These are phyloP conservation scores for Rapana venosa DNA, from an alignment of 2,888 invertebrate species.

Conservation along the genomic window DNA sequence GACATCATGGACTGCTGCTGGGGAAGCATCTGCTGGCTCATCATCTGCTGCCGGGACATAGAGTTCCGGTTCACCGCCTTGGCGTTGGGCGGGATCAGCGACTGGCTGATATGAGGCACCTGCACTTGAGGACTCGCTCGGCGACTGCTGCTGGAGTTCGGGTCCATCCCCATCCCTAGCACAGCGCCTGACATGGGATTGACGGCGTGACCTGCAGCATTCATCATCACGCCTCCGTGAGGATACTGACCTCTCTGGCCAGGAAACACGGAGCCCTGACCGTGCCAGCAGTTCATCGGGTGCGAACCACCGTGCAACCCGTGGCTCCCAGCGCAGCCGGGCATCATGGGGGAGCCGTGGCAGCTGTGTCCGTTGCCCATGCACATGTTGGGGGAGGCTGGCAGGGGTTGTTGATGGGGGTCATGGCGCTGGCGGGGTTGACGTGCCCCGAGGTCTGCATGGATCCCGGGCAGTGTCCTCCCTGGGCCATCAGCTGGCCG, in stretches of 20 bases:
- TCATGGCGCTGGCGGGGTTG: neutral
- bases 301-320: neutral
- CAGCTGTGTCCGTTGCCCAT: conserved; percentile 12
- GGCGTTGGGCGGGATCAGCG: conserved; percentile 74
- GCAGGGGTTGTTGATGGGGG: neutral
- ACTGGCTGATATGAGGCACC: conserved; percentile 77
- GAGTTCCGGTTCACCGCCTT: conserved; percentile 65
- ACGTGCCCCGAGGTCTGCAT: neutral
- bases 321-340: neutral
- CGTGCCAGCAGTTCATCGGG: conserved; percentile 6
- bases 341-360: neutral
- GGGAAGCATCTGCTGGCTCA: conserved; percentile 53
- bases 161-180: conserved; percentile 32
- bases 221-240: conserved; percentile 38
- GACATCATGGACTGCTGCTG: conserved; percentile 45
- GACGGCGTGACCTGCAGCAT: conserved; percentile 35
- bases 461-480: conserved; percentile 33
- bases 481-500: conserved; percentile 27
- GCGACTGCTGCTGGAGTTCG: conserved; percentile 50
- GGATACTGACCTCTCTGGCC: conserved; percentile 53
- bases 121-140: conserved; percentile 75
- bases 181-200: conserved; percentile 43
- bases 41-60: conserved; percentile 50
- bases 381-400: neutral
- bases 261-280: neutral